A percentile compares a stretch with the other conserved stretches of the same genome.
These are phyloP conservation scores for Neodontobutis hainanensis DNA, from an alignment of 2,113 vertebrate species.

Conservation along the genomic window DNA sequence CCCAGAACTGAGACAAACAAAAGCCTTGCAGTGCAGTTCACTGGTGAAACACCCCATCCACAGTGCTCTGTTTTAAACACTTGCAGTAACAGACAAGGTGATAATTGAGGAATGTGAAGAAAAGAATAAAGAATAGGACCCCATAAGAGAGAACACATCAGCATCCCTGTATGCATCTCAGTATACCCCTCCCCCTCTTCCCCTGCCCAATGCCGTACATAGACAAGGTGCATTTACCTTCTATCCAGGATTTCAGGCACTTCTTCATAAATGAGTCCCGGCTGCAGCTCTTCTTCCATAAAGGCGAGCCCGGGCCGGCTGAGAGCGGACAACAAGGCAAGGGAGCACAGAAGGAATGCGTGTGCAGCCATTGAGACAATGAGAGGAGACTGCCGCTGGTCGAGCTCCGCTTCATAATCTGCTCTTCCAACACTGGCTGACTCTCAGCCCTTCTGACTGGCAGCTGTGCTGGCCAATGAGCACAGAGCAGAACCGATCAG, in stretches of 20 bases:
- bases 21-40: conserved; percentile 45
- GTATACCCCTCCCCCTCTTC: conserved; percentile 36
- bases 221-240: conserved; percentile 74
- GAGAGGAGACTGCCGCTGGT: conserved; percentile 76
- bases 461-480: conserved; percentile 69
- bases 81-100: conserved; percentile 39
- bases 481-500: conserved; percentile 53
- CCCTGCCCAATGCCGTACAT: conserved; percentile 39
- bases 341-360: conserved; percentile 75
- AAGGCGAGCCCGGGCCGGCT: conserved; percentile 66
- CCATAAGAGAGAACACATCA: conserved; percentile 53
- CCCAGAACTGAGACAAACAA: conserved; percentile 67
- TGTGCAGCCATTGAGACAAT: conserved; percentile 83
- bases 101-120: conserved; percentile 7
- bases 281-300: conserved; percentile 61
- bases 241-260: conserved; percentile 82
- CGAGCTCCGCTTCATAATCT: conserved; percentile 82
- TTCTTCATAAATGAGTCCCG: conserved; percentile 74
- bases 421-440: conserved; percentile 77
- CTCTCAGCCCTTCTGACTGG: conserved; percentile 70
- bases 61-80: not conserved
- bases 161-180: conserved; percentile 61
- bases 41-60: conserved; percentile 16
- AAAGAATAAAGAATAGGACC: not conserved
- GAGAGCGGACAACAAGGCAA: conserved; percentile 71